Evolutionary conservation across 2,888 invertebrate genomes (phyloP).

Genomic region (Rhagium mordax): DNA sequence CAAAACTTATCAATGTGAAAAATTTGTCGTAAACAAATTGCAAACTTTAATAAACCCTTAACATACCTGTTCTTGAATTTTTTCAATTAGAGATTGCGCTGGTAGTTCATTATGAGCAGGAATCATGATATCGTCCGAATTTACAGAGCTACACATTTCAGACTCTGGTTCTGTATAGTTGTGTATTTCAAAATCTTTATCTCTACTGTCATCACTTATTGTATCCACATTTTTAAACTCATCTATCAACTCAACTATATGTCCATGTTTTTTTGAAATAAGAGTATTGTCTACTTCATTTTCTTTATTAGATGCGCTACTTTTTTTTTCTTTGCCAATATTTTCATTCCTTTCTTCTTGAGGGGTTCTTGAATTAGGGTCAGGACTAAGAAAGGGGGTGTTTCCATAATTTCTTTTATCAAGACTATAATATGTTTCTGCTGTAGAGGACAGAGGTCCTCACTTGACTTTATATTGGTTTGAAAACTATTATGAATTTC

Average conservation of each 20-base stretch:
- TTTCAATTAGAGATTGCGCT: neutral
- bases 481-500: neutral
- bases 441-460: neutral
- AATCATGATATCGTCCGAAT: neutral
- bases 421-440: slow-evolving; percentile 1
- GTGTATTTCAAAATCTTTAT: slow-evolving; percentile 12
- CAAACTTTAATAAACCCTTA: neutral
- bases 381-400: neutral
- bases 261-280: neutral
- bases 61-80: neutral
- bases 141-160: slow-evolving; percentile 14
- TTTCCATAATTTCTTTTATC: neutral
- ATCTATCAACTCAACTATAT: neutral
- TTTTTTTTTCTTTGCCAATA: neutral
- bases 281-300: neutral
- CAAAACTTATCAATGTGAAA: neutral
- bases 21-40: neutral
- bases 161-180: neutral
- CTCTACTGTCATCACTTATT: slow-evolving; percentile 6
- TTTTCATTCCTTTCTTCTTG: neutral
- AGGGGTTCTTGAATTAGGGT: neutral
- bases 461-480: neutral
- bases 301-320: neutral
- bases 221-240: neutral
- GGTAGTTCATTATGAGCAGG: neutral